Evolutionary conservation across 1,140 invertebrate genomes (phyloP).

Genomic region (Lutraria rhynchaena): DNA sequence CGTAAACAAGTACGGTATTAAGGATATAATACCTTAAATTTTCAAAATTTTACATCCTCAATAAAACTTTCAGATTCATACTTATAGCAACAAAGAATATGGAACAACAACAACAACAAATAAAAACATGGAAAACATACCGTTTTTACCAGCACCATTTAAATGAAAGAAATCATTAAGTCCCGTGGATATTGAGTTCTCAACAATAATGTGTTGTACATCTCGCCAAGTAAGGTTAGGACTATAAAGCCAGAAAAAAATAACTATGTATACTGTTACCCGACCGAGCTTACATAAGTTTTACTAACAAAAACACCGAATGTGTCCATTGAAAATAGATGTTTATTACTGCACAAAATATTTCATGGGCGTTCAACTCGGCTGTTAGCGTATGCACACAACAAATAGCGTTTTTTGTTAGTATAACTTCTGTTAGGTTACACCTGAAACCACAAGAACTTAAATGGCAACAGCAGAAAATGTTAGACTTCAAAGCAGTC

Average conservation of each 20-base stretch:
- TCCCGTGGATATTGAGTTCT: constrained; percentile 7
- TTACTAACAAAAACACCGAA: not conserved
- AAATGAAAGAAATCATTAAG: constrained; percentile 9
- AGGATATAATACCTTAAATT: not conserved
- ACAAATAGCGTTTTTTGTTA: not conserved
- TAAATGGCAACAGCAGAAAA: no score
- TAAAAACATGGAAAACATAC: not conserved
- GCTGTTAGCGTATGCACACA: no score
- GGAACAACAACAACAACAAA: not conserved
- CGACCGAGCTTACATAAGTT: not conserved
- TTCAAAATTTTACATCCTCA: not conserved
- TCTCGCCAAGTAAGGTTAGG: constrained; percentile 43
- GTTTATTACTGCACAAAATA: not conserved
- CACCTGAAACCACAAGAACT: no score
- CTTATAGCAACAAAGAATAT: no score
- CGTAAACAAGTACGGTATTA: not conserved
- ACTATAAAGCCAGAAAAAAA: not conserved
- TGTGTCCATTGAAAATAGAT: not conserved
- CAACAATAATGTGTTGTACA: constrained; percentile 48
- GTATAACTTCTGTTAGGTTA: no score
- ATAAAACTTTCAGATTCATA: no score
- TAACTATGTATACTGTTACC: not conserved
- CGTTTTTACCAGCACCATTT: constrained; percentile 37
- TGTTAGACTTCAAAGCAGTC: no score
- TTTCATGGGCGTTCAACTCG: no score